These are phyloP conservation scores for Nesometra sesokonis DNA, from an alignment of 35 echinoderm and acorn worm genomes.

Conservation along the genomic window DNA sequence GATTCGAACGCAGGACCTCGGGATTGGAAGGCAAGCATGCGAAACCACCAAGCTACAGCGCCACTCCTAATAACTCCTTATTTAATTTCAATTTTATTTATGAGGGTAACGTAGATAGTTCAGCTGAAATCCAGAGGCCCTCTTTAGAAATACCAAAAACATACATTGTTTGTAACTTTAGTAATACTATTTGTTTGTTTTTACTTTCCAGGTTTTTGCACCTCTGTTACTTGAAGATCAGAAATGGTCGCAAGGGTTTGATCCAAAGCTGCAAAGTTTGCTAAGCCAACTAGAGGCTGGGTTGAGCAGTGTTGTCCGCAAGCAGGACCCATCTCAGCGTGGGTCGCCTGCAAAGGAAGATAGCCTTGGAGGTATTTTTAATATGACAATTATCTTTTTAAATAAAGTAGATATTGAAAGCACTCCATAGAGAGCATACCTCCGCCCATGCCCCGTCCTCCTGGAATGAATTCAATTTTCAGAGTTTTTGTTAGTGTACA, in stretches of 20 bases:
- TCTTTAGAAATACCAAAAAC: background rate
- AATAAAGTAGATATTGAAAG: no score
- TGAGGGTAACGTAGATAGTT: background rate
- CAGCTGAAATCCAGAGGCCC: background rate
- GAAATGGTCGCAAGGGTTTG: constrained; percentile 79
- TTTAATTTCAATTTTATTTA: background rate
- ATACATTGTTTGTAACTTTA: background rate
- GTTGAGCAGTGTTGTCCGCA: constrained; percentile 61
- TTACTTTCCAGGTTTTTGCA: constrained; percentile 63
- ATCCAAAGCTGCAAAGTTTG: constrained; percentile 93
- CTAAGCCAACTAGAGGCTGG: constrained; percentile 91
- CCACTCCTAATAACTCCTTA: no score
- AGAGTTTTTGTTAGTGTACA: no score
- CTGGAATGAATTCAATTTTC: no score
- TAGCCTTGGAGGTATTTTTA: constrained; percentile 64
- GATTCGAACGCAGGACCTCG: no score
- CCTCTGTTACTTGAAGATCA: constrained; percentile 90
- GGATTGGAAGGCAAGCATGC: no score
- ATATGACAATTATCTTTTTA: background rate
- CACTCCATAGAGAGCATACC: no score
- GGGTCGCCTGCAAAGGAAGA: constrained; percentile 44
- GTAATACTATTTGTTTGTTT: background rate
- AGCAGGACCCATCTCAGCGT: constrained; percentile 61
- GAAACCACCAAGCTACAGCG: no score
- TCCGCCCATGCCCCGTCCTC: no score